phyloP scores from a whole-genome alignment of 2,888 invertebrate species.

The Entomobrya proxima region DNA sequence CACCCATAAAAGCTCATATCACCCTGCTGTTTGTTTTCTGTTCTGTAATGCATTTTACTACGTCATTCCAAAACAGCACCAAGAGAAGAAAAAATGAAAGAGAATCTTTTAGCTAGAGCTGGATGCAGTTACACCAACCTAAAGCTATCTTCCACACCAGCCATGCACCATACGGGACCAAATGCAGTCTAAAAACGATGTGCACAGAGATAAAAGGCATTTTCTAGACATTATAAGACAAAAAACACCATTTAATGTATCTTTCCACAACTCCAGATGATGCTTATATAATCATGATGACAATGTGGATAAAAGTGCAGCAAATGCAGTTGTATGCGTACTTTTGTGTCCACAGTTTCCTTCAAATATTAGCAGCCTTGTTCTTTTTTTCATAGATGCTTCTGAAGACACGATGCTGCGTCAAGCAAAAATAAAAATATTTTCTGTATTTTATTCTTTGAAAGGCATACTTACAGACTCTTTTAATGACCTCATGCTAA shows the following conservation, averaged over 20 bases:
- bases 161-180: slow-evolving; percentile 30
- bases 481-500: slow-evolving; percentile 60
- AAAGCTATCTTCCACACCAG: slow-evolving; percentile 8
- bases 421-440: slow-evolving; percentile 33
- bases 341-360: neutral
- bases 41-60: slow-evolving; percentile 41
- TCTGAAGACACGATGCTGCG: slow-evolving; percentile 35
- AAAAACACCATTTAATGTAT: slow-evolving; percentile 56
- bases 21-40: slow-evolving; percentile 64
- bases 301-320: slow-evolving; percentile 50
- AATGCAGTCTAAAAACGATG: slow-evolving; percentile 43
- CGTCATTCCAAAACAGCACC: slow-evolving; percentile 26
- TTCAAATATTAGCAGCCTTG: neutral
- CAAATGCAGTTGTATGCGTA: slow-evolving; percentile 8
- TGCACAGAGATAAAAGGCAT: slow-evolving; percentile 42
- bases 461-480: neutral
- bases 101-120: too few relatives aligned
- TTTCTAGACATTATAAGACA: slow-evolving; percentile 27
- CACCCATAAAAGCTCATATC: slow-evolving; percentile 73
- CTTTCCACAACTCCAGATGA: slow-evolving; percentile 66
- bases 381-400: neutral
- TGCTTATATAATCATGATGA: slow-evolving; percentile 52
- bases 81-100: slow-evolving; percentile 15
- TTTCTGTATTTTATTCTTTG: neutral
- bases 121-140: neutral